Evolutionary conservation across 1,140 invertebrate genomes (phyloP).

Genomic region (Leptonema lineaticorne): DNA sequence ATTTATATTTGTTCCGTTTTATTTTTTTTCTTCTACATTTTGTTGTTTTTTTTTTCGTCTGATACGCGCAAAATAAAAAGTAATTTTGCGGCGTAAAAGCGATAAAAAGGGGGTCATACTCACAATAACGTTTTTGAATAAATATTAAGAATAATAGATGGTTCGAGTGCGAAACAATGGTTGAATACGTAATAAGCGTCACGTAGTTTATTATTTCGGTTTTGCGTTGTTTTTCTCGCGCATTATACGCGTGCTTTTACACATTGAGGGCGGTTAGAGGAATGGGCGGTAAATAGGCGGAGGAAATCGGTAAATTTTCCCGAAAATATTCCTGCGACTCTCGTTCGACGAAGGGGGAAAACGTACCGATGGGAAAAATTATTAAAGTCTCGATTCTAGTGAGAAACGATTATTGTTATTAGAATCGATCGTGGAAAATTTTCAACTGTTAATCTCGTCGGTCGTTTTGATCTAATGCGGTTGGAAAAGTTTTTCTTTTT

Average conservation of each 20-base stretch:
- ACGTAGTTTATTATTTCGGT: conserved; percentile 15
- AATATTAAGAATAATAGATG: conserved; percentile 19
- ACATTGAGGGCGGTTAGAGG: no score
- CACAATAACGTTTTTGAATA: conserved; percentile 10
- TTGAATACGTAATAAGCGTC: conserved; percentile 11
- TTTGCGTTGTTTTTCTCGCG: neutral
- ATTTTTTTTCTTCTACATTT: no score
- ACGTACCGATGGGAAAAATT: neutral
- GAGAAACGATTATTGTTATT: neutral
- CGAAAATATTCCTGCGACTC: no score
- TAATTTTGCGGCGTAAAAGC: neutral
- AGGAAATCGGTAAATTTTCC: no score
- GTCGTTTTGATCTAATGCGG: conserved; percentile 16
- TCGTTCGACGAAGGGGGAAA: neutral
- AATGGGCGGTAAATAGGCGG: no score
- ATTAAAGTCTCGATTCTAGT: neutral
- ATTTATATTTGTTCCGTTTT: no score
- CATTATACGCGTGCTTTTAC: neutral
- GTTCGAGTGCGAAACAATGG: conserved; percentile 14
- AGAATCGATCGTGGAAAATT: neutral
- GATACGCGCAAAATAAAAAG: no score
- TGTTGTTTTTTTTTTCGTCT: no score
- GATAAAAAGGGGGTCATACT: neutral
- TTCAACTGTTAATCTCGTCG: conserved; percentile 8
- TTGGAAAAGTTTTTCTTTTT: conserved; percentile 17